These are phyloP conservation scores for Steatornis caripensis DNA, from an alignment of 2,113 vertebrate species.

Conservation along the genomic window DNA sequence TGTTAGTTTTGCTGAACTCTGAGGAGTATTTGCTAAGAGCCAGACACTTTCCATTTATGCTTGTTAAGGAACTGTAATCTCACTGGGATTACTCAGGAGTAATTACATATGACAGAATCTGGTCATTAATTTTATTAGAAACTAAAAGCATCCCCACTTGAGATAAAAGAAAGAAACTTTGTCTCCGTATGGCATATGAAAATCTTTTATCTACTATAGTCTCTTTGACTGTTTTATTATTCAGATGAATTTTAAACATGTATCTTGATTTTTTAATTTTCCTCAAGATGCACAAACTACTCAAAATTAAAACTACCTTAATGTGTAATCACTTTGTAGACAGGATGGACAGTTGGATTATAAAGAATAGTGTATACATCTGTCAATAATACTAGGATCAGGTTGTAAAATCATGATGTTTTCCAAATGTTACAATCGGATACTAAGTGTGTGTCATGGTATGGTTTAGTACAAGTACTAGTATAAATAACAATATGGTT, in stretches of 20 bases:
- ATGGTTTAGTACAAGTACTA: not conserved
- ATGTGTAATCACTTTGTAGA: not conserved
- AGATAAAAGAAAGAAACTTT: not conserved
- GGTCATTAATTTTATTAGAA: not conserved
- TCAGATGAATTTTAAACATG: not conserved
- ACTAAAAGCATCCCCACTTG: not conserved
- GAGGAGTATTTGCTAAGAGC: not conserved
- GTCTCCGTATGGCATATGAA: not conserved
- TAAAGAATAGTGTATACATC: not conserved
- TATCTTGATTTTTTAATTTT: not conserved
- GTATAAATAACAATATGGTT: not conserved
- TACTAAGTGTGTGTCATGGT: not conserved
- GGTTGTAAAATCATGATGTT: not conserved
- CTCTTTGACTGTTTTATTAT: not conserved
- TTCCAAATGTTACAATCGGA: not conserved
- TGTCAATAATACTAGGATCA: not conserved
- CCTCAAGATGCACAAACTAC: not conserved
- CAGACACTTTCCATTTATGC: not conserved
- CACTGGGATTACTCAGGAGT: not conserved
- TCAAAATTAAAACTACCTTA: not conserved
- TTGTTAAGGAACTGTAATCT: not conserved
- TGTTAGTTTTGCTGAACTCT: not conserved
- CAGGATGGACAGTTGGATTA: not conserved
- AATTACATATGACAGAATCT: not conserved
- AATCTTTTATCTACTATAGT: not conserved